Base-by-base conservation (phyloP, 2,888 invertebrate genomes). In the Drosophila bunnanda region DNA sequence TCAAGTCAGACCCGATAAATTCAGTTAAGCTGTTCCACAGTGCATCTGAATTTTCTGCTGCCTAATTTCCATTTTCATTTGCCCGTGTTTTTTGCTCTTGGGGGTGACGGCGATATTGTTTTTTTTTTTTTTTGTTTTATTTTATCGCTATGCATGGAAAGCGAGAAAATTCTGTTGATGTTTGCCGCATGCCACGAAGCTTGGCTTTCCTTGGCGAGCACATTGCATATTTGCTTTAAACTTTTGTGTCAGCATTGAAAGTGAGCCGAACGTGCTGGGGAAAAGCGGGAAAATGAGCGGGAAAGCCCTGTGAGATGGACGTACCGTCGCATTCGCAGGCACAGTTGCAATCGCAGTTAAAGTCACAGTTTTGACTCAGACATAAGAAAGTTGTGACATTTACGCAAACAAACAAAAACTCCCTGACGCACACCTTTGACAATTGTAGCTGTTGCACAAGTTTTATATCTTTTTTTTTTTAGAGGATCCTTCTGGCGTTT, bases 171-270 rank as follows among this genome's bases (percentile, higher is more conserved):
- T 72, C 57, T 84, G 89, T 77, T 89, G 82, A 88, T 88, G 73
- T 87, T 83, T 89, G 89, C 82, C 73, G 89, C 88, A 81, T 81
- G 82, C 89, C 88, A 88, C 80, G 72, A 81, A 72, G 71, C 76
- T 61, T 55, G 64, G 52, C 62, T 61, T 71, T 71, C 87, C 69
- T 84, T 72, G 76, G 65, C 70, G 58, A 81, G 68, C 70, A 74
- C 82, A 71, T 68, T 77, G 83, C 86, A 88, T 89, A 82, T 85
- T 83, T 83, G 86, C 86, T 69, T 85, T 75, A 75, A 83, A 83
- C 83, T 89, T 83, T 89, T 83, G 80, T 73, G 79, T 79, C 88
- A 76, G 59, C 73, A 72, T 46, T 55, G 70, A 68, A 70, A 70
- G 41, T 28, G 57, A 76, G 61, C 56, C 48, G 64, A 56, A 68